Conservation (phyloP, 2,888 invertebrate genomes). For the Apamea crenata region DNA sequence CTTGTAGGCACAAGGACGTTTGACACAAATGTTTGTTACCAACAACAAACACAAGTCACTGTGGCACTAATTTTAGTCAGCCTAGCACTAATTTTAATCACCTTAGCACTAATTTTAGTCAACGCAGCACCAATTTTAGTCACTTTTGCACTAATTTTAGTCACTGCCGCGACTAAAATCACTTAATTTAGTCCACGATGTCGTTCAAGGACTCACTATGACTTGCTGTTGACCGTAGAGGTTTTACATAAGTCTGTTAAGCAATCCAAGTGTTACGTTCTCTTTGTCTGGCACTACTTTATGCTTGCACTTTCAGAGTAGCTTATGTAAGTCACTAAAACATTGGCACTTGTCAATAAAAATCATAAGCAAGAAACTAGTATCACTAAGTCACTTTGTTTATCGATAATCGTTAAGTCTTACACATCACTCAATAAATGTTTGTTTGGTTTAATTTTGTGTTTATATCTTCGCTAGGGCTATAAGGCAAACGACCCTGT, state of each 20-base stretch:
- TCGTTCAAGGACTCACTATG: slow-evolving; percentile 17
- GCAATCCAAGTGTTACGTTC: slow-evolving; percentile 17
- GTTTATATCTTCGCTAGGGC: neutral
- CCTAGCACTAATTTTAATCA: slow-evolving; percentile 6
- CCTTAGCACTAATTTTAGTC: neutral
- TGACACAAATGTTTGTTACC: slow-evolving; percentile 41
- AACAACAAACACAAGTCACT: slow-evolving; percentile 41
- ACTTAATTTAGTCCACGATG: slow-evolving; percentile 6
- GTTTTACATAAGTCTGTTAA: slow-evolving; percentile 35
- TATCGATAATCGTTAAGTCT: neutral
- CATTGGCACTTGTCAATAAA: slow-evolving; percentile 3
- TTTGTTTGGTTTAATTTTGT: slow-evolving; percentile 12
- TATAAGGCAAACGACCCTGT: neutral
- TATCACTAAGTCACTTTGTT: slow-evolving; percentile 20
- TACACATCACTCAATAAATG: slow-evolving; percentile 1
- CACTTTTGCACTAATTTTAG: neutral
- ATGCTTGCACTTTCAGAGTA: slow-evolving; percentile 24
- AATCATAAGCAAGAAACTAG: slow-evolving; percentile 8
- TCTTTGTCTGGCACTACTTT: slow-evolving; percentile 9
- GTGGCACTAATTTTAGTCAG: slow-evolving; percentile 3
- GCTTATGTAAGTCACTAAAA: slow-evolving; percentile 34
- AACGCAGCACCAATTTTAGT: neutral
- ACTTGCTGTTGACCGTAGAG: slow-evolving; percentile 6
- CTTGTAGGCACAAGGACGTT: slow-evolving; percentile 50
- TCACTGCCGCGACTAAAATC: neutral